Evolutionary conservation across 2,888 invertebrate species (phyloP).

Genomic region (Eristalinus sepulchralis): DNA sequence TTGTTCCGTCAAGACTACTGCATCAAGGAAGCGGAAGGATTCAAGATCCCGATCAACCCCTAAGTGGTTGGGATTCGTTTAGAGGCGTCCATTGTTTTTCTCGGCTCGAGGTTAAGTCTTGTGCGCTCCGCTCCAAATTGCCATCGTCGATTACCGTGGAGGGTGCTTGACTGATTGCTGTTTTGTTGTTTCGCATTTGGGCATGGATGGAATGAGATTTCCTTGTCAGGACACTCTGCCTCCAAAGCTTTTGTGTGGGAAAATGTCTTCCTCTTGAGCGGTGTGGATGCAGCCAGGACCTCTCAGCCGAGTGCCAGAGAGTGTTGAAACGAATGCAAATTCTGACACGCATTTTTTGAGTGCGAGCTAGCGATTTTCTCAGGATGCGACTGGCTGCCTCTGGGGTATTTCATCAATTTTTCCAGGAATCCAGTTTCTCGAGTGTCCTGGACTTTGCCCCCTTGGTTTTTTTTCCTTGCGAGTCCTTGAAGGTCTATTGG

Average conservation of each 20-base stretch:
- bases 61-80: conserved; percentile 50
- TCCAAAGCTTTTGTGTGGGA: conserved; percentile 32
- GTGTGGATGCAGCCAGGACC: neutral
- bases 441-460: conserved; percentile 36
- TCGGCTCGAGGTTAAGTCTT: neutral
- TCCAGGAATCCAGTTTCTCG: conserved; percentile 43
- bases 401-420: conserved; percentile 35
- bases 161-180: conserved; percentile 69
- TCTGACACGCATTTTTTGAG: conserved; percentile 51
- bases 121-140: conserved; percentile 55
- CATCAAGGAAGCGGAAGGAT: conserved; percentile 62
- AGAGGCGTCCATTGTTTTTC: conserved; percentile 59
- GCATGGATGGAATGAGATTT: conserved; percentile 9
- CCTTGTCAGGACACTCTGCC: neutral
- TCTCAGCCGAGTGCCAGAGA: conserved; percentile 2
- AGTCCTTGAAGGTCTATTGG: conserved; percentile 35
- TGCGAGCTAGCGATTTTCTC: conserved; percentile 49
- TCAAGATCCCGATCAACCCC: conserved; percentile 42
- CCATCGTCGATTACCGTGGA: conserved; percentile 66
- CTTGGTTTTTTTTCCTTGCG: neutral
- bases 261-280: conserved; percentile 34
- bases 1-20: conserved; percentile 23
- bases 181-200: conserved; percentile 46
- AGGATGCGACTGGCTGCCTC: conserved; percentile 49
- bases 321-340: conserved; percentile 64